Evolutionary conservation across 2,888 invertebrate genomes (phyloP).

Genomic region (Conops quadrifasciatus): DNA sequence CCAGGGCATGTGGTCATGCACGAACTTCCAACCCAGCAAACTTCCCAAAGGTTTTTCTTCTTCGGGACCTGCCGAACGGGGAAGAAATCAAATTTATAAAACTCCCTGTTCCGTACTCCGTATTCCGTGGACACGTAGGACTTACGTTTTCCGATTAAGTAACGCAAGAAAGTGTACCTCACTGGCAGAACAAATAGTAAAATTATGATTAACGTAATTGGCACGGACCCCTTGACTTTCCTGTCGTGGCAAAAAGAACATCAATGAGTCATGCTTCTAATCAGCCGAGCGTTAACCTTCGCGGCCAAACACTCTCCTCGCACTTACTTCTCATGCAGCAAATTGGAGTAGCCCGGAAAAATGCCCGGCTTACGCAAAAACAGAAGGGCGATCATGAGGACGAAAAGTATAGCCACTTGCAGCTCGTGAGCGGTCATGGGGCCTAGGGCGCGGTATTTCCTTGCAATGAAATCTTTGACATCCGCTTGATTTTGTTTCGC

Average conservation of each 20-base stretch:
- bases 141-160: slow-evolving; percentile 66
- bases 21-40: slow-evolving; percentile 80
- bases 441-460: slow-evolving; percentile 73
- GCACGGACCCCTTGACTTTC: slow-evolving; percentile 65
- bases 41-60: slow-evolving; percentile 59
- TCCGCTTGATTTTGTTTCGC: slow-evolving; percentile 70
- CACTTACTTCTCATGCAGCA: slow-evolving; percentile 40
- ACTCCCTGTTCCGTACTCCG: too few species aligned
- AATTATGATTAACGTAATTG: slow-evolving; percentile 78
- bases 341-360: slow-evolving; percentile 81
- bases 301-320: too few species aligned
- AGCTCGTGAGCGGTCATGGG: slow-evolving; percentile 79
- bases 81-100: slow-evolving; percentile 55
- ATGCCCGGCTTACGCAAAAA: slow-evolving; percentile 87
- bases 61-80: not conserved
- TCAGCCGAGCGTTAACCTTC: not conserved
- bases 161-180: slow-evolving; percentile 75
- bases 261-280: slow-evolving; percentile 12
- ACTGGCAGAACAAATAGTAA: slow-evolving; percentile 83
- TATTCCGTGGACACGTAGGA: not conserved
- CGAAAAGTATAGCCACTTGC: slow-evolving; percentile 74
- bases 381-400: slow-evolving; percentile 80
- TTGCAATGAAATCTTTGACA: slow-evolving; percentile 67
- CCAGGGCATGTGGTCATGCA: slow-evolving; percentile 86
- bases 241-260: not conserved